A percentile compares a stretch with the other conserved stretches of the same genome.
These are phyloP conservation scores for Tursiops truncatus DNA, from an alignment of 2,113 vertebrate species.

Conservation along the genomic window DNA sequence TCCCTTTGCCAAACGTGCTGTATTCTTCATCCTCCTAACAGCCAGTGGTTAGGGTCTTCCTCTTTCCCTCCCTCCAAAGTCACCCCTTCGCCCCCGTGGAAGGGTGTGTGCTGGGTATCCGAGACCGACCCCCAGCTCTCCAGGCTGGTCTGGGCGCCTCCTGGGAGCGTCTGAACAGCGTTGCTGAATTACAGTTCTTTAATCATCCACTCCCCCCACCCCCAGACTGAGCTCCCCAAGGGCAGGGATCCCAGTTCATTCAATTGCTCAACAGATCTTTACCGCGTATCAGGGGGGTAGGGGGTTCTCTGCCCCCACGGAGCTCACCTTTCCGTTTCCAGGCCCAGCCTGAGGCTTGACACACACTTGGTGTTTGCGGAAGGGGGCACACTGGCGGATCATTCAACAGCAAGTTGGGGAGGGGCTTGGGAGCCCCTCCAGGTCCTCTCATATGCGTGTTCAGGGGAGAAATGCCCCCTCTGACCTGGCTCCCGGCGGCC, in stretches of 20 bases:
- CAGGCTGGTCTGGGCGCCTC: background rate
- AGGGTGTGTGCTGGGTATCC: background rate
- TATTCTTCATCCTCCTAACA: background rate
- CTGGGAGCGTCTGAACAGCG: background rate
- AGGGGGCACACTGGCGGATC: background rate
- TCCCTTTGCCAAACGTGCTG: background rate
- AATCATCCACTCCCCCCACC: background rate
- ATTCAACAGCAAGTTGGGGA: background rate
- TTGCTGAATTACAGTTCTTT: background rate
- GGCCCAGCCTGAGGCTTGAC: background rate
- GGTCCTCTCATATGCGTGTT: background rate
- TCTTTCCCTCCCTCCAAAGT: background rate
- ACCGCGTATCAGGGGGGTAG: rapidly evolving
- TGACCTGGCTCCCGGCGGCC: background rate
- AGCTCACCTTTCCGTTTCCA: background rate
- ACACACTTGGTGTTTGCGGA: background rate
- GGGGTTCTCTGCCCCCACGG: too few relatives aligned
- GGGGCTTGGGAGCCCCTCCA: background rate
- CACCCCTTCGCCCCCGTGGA: background rate
- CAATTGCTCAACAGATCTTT: background rate
- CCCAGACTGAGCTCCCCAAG: background rate
- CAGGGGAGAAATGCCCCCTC: background rate
- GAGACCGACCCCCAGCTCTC: background rate
- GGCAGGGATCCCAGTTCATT: background rate
- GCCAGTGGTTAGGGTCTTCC: too few relatives aligned